Percentiles rank a stretch among this genome's conserved stretches.
Evolutionary conservation across 2,113 vertebrate species (phyloP).

Genomic region (Hystrix cristata): DNA sequence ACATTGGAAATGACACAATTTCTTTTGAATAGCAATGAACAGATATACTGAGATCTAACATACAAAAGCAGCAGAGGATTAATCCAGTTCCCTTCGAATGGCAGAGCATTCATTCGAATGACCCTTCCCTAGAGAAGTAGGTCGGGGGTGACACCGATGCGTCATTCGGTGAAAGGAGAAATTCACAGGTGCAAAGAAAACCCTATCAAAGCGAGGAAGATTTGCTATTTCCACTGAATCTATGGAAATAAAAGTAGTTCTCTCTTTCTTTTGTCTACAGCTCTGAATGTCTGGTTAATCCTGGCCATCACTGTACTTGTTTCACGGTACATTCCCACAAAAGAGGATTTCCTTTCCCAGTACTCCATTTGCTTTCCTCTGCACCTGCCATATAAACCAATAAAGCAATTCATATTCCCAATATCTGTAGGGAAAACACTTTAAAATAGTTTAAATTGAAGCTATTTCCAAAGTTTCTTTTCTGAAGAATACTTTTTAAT

Average conservation of each 20-base stretch:
- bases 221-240: slow-evolving; percentile 35
- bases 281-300: neutral
- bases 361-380: neutral
- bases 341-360: neutral
- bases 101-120: neutral
- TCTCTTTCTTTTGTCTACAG: slow-evolving; percentile 56
- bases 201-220: neutral
- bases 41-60: neutral
- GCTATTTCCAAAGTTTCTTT: neutral
- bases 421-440: neutral
- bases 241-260: slow-evolving; percentile 18
- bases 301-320: neutral
- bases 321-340: neutral
- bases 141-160: neutral
- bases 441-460: neutral
- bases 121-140: neutral
- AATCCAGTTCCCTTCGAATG: neutral
- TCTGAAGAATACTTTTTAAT: neutral
- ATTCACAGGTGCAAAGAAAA: neutral
- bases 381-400: neutral
- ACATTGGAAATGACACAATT: neutral
- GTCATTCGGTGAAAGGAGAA: neutral
- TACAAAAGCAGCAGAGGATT: neutral
- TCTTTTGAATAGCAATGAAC: neutral
- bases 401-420: neutral